These are phyloP conservation scores for Adoxophyes honmai DNA, from an alignment of 1,140 invertebrate species.

Conservation along the genomic window DNA sequence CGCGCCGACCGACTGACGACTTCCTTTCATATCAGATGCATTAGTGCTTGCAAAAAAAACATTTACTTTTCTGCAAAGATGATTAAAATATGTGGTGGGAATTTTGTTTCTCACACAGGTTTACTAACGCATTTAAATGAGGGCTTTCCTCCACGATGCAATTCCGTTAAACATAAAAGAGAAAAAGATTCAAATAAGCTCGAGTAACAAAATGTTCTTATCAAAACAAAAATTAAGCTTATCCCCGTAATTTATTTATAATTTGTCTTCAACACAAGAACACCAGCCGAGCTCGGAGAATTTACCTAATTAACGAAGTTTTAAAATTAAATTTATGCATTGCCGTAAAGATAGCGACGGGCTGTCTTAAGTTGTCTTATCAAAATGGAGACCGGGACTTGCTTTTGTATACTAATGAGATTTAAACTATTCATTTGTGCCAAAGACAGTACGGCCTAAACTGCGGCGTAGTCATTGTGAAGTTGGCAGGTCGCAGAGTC, in stretches of 20 bases:
- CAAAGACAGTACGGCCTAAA: neutral
- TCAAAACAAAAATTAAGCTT: neutral
- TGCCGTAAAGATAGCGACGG: neutral
- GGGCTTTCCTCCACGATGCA: neutral
- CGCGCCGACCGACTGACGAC: conserved; percentile 37
- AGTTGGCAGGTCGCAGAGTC: conserved; percentile 10
- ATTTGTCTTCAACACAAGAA: neutral
- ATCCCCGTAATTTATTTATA: conserved; percentile 4
- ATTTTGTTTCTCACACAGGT: too few relatives aligned
- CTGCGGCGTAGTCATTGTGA: conserved; percentile 10
- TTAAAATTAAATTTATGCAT: conserved; percentile 1
- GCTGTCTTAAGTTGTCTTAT: neutral
- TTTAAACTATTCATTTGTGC: neutral
- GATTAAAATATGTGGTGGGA: neutral
- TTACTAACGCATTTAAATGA: too few relatives aligned
- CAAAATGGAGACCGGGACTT: neutral
- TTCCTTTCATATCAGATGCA: conserved; percentile 41
- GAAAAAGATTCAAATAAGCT: too few relatives aligned
- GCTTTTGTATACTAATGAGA: conserved; percentile 9
- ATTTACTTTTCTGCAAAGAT: conserved; percentile 4
- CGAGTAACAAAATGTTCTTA: neutral
- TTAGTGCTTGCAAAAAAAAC: conserved; percentile 39
- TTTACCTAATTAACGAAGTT: conserved; percentile 2
- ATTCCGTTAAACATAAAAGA: too few relatives aligned
- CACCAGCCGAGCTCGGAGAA: conserved; percentile 1